Conservation (phyloP, 35 echinoderm and acorn worm genomes). For the Hemicentrotus pulcherrimus region DNA sequence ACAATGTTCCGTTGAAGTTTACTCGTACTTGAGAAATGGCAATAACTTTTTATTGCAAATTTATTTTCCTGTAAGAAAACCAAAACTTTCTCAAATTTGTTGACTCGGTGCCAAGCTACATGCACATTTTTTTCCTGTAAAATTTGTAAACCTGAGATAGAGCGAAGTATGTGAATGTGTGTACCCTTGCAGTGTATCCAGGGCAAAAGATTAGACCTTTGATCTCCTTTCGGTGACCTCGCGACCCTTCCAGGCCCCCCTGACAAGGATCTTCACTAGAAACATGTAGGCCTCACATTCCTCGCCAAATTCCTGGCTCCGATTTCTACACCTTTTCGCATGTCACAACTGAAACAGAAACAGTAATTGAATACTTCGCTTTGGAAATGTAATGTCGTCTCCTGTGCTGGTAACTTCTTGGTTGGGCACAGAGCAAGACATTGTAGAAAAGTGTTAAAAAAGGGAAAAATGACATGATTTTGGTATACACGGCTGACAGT, state of each 20-base stretch:
- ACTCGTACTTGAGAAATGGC: neutral
- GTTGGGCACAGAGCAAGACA: neutral
- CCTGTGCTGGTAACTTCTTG: too few relatives aligned
- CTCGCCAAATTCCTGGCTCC: neutral
- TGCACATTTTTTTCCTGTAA: neutral
- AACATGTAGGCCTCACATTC: constrained; percentile 25
- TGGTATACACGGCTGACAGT: neutral
- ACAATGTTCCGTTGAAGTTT: neutral
- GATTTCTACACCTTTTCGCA: constrained; percentile 32
- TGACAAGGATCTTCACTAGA: constrained; percentile 28
- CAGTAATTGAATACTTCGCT: constrained; percentile 31
- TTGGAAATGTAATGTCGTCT: neutral
- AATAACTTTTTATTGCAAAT: neutral
- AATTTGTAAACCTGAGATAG: neutral
- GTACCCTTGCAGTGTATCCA: constrained; percentile 16
- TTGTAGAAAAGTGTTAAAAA: neutral
- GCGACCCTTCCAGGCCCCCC: constrained; percentile 22
- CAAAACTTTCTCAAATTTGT: neutral
- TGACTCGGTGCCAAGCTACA: neutral
- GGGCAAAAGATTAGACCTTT: constrained; percentile 26
- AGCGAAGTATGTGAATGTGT: constrained; percentile 17
- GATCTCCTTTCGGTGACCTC: constrained; percentile 20
- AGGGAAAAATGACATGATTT: neutral
- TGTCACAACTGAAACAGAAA: constrained; percentile 33
- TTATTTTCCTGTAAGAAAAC: neutral